Evolutionary conservation across 2,888 invertebrate species (phyloP).

Genomic region (Latrodectus hesperus): DNA sequence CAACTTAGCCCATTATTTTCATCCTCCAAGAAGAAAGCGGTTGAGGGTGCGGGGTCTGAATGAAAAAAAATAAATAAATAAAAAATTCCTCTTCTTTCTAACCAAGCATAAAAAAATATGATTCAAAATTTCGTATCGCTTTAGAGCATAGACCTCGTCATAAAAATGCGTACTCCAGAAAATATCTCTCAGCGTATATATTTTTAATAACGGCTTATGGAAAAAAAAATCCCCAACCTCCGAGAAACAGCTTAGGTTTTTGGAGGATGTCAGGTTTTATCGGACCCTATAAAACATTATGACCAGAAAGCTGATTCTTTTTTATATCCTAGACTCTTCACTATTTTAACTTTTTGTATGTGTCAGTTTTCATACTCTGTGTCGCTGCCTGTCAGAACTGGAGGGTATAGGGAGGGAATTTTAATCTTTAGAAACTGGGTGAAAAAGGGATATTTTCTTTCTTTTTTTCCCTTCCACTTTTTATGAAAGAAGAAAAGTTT

Average conservation of each 20-base stretch:
- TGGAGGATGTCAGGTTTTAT: conserved; percentile 57
- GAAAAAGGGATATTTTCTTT: conserved; percentile 3
- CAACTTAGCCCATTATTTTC: conserved; percentile 51
- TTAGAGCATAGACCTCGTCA: conserved; percentile 21
- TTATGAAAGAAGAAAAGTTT: not conserved
- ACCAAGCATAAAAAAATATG: conserved; percentile 35
- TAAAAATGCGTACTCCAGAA: conserved; percentile 43
- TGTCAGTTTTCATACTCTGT: conserved; percentile 52
- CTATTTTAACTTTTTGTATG: conserved; percentile 59
- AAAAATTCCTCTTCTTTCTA: conserved; percentile 8
- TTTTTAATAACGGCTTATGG: conserved; percentile 58
- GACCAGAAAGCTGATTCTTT: conserved; percentile 36
- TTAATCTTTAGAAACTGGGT: conserved; percentile 35
- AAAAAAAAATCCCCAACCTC: conserved; percentile 27
- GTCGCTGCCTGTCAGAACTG: not conserved
- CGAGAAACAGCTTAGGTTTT: conserved; percentile 18
- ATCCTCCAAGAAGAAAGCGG: conserved; percentile 24
- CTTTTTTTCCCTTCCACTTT: not conserved
- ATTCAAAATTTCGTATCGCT: conserved; percentile 44
- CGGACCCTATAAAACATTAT: conserved; percentile 61
- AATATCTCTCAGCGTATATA: conserved; percentile 44
- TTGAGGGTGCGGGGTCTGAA: not conserved
- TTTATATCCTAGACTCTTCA: conserved; percentile 3
- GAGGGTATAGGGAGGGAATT: conserved; percentile 21
- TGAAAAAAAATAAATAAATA: not conserved